Conservation (phyloP, 1,140 invertebrate species). For the Lepidotrigona ventralis region DNA sequence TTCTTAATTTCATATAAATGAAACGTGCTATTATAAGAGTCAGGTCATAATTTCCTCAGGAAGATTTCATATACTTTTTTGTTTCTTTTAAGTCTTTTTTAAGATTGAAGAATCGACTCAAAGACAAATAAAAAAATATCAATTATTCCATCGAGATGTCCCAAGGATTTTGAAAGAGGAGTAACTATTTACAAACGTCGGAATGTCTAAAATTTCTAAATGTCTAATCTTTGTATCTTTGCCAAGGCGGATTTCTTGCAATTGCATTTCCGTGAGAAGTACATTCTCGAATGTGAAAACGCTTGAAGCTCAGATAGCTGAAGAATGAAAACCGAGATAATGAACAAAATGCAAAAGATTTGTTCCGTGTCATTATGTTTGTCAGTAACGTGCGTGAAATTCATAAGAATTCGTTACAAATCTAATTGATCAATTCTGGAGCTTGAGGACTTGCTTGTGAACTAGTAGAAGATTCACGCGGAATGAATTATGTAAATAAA, state of each 20-base stretch:
- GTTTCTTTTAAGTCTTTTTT: rapidly evolving
- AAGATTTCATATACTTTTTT: not conserved
- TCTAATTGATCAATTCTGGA: not conserved
- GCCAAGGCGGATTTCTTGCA: not conserved
- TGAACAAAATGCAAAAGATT: not conserved
- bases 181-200: not conserved
- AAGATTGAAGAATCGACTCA: not conserved
- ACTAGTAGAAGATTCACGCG: too few relatives aligned
- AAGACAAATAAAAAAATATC: not conserved
- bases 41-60: not conserved
- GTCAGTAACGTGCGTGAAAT: not conserved
- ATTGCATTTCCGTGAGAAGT: conserved; percentile 16
- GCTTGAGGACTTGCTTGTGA: not conserved
- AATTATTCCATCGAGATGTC: too few relatives aligned
- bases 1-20: not conserved
- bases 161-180: not conserved
- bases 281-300: not conserved
- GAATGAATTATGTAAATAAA: too few relatives aligned
- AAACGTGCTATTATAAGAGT: not conserved
- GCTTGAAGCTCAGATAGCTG: not conserved
- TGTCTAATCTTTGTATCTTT: not conserved
- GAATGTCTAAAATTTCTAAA: not conserved
- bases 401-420: not conserved
- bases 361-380: not conserved
- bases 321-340: not conserved